Conservation (phyloP, 2,113 vertebrate genomes). For the Xyrauchen texanus region DNA sequence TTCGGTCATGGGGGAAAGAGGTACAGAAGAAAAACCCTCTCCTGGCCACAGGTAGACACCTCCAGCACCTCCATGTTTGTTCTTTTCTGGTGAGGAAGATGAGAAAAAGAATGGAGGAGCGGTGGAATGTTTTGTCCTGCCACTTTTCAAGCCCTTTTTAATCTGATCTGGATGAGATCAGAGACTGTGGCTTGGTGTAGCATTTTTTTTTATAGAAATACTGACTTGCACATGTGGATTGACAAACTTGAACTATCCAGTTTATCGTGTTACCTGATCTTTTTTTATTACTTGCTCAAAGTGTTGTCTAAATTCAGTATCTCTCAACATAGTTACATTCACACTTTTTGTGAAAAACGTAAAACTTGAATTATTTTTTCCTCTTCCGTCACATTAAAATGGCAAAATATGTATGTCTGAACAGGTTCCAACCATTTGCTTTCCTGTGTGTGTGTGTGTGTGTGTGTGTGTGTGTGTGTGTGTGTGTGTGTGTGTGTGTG, state of each 20-base stretch:
- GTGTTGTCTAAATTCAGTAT: constrained; percentile 6
- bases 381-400: constrained; percentile 43
- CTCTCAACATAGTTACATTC: constrained; percentile 26
- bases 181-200: constrained; percentile 61
- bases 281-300: constrained; percentile 43
- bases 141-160: constrained; percentile 66
- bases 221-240: constrained; percentile 77
- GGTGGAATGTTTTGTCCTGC: constrained; percentile 60
- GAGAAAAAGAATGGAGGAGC: constrained; percentile 38
- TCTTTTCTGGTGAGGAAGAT: constrained; percentile 42
- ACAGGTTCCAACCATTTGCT: constrained; percentile 38
- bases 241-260: constrained; percentile 71
- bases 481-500: constrained; percentile 23
- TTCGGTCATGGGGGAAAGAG: constrained; percentile 1
- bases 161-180: not conserved
- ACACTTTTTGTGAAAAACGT: constrained; percentile 51
- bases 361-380: constrained; percentile 65
- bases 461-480: constrained; percentile 11
- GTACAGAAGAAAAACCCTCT: constrained; percentile 44
- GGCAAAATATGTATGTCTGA: constrained; percentile 46
- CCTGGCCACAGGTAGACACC: constrained; percentile 16
- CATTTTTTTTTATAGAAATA: constrained; percentile 66
- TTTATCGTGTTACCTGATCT: constrained; percentile 44
- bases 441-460: constrained; percentile 43
- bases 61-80: not conserved